phyloP scores from a whole-genome alignment of 2,797 vertebrate genomes.

The Scarus forsteni region DNA sequence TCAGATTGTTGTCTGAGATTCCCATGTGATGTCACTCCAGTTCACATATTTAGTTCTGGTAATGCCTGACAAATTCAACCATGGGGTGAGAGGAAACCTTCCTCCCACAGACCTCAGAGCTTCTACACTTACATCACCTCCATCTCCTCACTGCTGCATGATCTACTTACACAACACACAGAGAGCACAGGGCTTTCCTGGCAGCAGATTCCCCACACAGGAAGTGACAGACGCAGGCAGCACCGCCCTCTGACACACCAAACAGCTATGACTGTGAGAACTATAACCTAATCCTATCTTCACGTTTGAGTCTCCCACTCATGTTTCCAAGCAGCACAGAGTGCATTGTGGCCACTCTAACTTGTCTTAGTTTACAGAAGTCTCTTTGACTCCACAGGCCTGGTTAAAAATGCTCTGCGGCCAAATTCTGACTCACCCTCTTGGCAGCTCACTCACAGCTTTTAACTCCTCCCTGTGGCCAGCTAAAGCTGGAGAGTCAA shows the following conservation, averaged over 20 bases:
- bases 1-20: not conserved
- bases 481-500: not conserved
- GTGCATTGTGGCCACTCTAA: no score
- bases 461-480: not conserved
- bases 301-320: not conserved
- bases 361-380: not conserved
- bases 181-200: not conserved
- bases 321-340: not conserved
- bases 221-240: not conserved
- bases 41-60: not conserved
- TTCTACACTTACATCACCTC: slow-evolving; percentile 20
- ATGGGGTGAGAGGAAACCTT: not conserved
- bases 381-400: not conserved
- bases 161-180: slow-evolving; percentile 42
- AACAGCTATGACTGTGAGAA: not conserved
- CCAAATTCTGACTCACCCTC: slow-evolving; percentile 13
- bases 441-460: slow-evolving; percentile 7
- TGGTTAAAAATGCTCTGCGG: not conserved
- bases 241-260: slow-evolving; percentile 19
- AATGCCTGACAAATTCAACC: not conserved
- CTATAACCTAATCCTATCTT: not conserved
- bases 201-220: not conserved
- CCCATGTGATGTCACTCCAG: not conserved
- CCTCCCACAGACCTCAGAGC: not conserved
- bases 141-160: slow-evolving; percentile 6